These are phyloP conservation scores for Luperina testacea DNA, from an alignment of 2,888 invertebrate species.

Conservation along the genomic window DNA sequence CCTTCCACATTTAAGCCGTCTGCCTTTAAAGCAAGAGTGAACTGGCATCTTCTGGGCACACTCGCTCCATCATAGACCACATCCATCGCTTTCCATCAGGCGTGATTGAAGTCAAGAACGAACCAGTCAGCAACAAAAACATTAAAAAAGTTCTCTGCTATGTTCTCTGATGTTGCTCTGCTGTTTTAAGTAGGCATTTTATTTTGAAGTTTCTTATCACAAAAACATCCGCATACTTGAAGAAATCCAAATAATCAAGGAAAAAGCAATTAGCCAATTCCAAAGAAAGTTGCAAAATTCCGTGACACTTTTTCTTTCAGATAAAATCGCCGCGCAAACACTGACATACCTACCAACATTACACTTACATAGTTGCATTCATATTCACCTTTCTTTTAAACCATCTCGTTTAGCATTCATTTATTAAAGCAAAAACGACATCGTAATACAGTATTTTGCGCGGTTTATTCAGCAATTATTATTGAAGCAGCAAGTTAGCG, in stretches of 20 bases:
- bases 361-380: constrained; percentile 41
- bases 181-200: background rate
- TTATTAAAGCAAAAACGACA: constrained; percentile 47
- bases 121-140: background rate
- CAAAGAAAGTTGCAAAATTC: constrained; percentile 40
- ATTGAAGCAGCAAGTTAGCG: constrained; percentile 49
- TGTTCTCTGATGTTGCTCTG: no score
- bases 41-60: background rate
- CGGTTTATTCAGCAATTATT: constrained; percentile 56
- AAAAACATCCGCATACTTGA: background rate
- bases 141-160: no score
- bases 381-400: constrained; percentile 55
- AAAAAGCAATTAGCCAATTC: constrained; percentile 23
- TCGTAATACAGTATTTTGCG: constrained; percentile 46
- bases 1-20: background rate
- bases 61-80: background rate
- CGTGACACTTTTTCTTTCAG: constrained; percentile 28
- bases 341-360: constrained; percentile 37
- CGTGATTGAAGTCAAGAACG: background rate
- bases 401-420: constrained; percentile 43
- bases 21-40: background rate
- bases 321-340: constrained; percentile 45
- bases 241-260: constrained; percentile 4
- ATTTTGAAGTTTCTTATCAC: background rate
- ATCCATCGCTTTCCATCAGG: background rate